Evolutionary conservation across 35 echinoderm and acorn worm genomes (phyloP), one percentile per base, ranked within the genome.

Genomic region (Ophiothrix spiculata): DNA sequence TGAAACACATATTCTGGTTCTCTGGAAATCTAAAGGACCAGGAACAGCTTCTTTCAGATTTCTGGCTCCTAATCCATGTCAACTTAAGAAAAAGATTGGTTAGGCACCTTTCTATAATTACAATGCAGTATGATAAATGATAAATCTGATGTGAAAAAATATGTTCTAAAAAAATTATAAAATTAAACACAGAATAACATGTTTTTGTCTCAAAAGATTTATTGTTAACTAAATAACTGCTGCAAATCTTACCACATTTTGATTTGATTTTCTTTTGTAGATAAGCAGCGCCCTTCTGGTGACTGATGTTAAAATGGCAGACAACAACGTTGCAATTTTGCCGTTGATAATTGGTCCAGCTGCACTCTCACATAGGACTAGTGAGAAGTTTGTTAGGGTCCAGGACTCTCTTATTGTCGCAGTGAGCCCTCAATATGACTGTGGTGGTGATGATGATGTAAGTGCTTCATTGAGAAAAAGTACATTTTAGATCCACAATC

Each of bases 301-400:
- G 38, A 88, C 93, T 21, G 86, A 86, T 37, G 33, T 90, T 28
- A 82, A 64, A 16, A 38, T 95, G 36, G 93, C 83, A 34, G 93
- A 95, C 69, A 95, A 95, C 64, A 89, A 75, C 35, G 60, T 78
- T 56, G 90, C 74, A 17, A 79, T 95, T 19, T 46, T 84, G 33
- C 89, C 93, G 0, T 64, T 92, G 32, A 80, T 92, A 2, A 77
- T 78, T 73, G 39, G 69, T 2, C 93, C 93, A 8, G 36, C 32
- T 19, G 85, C 93, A 32, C 33, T 95, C 21, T 14, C 29, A 15
- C 93, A 95, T 40, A 15, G 32, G 13, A 82, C 32, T 0, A 37
- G 38, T 0, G 82, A 88, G 33, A 91, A 88, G 34, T 79, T 85
- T 56, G 77, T 95, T 4, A 39, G 56, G 8, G 29, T 95, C 17